Conservation (phyloP, 1,140 invertebrate genomes). For the Aricia agestis region DNA sequence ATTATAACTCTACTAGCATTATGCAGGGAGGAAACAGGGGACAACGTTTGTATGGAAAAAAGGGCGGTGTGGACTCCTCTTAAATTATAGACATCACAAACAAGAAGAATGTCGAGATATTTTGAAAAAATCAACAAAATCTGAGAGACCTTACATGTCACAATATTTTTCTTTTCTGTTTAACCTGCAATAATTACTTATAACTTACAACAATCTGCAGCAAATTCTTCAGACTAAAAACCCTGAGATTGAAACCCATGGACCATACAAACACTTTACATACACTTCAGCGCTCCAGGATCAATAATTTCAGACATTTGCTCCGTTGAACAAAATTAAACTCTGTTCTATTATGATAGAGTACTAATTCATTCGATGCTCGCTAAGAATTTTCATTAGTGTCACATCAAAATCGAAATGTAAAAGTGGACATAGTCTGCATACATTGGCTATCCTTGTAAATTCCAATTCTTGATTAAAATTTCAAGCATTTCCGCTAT, state of each 20-base stretch:
- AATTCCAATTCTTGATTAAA: background rate
- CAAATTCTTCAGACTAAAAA: background rate
- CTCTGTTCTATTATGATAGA: background rate
- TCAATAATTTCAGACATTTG: conserved; percentile 8
- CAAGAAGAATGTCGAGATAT: too few relatives aligned
- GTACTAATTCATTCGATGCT: background rate
- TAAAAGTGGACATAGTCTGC: background rate
- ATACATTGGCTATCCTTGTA: background rate
- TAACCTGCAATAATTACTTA: background rate
- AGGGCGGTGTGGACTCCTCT: too few relatives aligned
- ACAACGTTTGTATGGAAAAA: too few relatives aligned
- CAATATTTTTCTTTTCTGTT: too few relatives aligned
- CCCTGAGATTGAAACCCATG: background rate
- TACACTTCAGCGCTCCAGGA: conserved; percentile 5
- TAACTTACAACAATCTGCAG: background rate
- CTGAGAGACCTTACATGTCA: too few relatives aligned
- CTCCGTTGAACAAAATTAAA: background rate
- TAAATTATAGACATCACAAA: too few relatives aligned
- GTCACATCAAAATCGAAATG: conserved; percentile 1
- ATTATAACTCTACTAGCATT: too few relatives aligned
- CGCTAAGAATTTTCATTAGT: conserved; percentile 12
- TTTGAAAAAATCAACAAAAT: too few relatives aligned
- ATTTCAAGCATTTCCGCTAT: background rate
- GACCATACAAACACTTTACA: background rate
- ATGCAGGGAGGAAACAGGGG: too few relatives aligned